These are phyloP conservation scores for Stomorhina lunata DNA, from an alignment of 2,888 invertebrate genomes.

Conservation along the genomic window DNA sequence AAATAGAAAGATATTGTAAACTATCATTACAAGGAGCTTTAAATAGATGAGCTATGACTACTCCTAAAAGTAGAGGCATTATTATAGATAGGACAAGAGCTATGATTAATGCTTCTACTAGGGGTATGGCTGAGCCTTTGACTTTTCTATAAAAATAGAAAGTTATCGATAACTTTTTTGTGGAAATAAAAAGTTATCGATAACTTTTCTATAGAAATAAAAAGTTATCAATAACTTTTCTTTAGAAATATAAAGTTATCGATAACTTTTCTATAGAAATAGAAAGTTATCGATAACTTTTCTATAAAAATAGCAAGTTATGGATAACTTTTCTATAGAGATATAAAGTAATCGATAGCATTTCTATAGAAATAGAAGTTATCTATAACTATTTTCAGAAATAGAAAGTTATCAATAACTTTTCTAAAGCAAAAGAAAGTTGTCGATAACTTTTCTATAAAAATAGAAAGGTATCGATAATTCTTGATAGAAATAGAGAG, in stretches of 20 bases:
- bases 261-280: background rate
- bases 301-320: background rate
- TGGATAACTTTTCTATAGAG: no score
- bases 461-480: no score
- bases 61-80: no score
- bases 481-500: background rate
- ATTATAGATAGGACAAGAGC: no score
- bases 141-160: background rate
- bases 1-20: no score
- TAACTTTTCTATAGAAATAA: background rate
- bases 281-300: background rate
- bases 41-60: no score
- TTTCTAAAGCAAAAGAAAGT: background rate
- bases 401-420: background rate
- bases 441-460: background rate
- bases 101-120: no score
- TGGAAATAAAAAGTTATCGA: background rate
- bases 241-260: background rate
- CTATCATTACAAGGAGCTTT: no score
- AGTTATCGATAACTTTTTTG: background rate
- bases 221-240: background rate
- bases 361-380: background rate
- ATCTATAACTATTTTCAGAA: background rate
- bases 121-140: no score
- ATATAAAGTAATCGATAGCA: background rate